phyloP scores from a whole-genome alignment of 2,113 vertebrate species.

The Machaerirhynchus nigripectus region DNA sequence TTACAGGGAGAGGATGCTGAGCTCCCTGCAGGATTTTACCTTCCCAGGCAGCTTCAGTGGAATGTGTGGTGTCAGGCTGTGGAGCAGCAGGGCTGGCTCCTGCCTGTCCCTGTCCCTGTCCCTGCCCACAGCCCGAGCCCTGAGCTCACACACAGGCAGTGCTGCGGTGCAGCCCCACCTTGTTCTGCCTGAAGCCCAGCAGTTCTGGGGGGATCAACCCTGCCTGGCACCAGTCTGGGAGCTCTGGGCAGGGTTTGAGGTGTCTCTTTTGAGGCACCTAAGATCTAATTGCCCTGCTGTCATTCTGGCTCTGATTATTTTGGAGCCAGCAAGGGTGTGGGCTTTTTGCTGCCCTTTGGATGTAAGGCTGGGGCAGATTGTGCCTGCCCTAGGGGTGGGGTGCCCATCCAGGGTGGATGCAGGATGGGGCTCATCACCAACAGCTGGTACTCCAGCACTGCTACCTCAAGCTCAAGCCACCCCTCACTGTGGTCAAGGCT shows the following conservation, averaged over 20 bases:
- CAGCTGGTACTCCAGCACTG: not conserved
- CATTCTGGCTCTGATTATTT: not conserved
- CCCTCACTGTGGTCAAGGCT: not conserved
- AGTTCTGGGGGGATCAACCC: not conserved
- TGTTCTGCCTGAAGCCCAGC: not conserved
- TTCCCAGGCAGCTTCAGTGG: not conserved
- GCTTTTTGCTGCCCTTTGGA: not conserved
- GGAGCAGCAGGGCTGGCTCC: not conserved
- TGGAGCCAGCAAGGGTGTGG: not conserved
- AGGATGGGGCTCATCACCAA: not conserved
- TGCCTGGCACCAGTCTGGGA: not conserved
- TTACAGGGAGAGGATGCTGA: not conserved
- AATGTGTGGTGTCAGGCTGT: not conserved
- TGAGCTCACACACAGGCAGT: not conserved
- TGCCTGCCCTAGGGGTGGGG: not conserved
- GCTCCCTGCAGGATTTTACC: not conserved
- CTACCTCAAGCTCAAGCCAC: not conserved
- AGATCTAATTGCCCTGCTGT: not conserved
- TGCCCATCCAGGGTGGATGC: not conserved
- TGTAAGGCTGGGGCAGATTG: not conserved
- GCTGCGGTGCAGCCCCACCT: rapidly evolving
- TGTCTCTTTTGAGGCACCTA: not conserved
- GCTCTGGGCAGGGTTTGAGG: not conserved
- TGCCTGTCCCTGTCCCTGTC: not conserved
- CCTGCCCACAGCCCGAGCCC: not conserved